Conservation (phyloP, 2,888 invertebrate genomes). For the Homarus gammarus region DNA sequence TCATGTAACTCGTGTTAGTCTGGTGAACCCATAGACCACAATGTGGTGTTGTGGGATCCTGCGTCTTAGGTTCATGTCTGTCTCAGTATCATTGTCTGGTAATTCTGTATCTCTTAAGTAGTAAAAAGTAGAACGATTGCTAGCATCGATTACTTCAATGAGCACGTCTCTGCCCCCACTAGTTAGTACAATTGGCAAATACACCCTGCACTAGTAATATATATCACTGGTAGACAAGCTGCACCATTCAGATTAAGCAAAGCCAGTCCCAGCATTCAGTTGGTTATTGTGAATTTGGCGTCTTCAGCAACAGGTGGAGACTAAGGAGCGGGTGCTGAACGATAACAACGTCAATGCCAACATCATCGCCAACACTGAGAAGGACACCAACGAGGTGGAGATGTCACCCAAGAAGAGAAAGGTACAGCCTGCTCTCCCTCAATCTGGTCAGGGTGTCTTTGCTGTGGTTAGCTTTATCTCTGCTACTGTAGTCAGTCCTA, state of each 20-base stretch:
- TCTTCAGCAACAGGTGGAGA: constrained; percentile 74
- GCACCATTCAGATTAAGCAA: constrained; percentile 71
- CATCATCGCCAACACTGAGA: constrained; percentile 75
- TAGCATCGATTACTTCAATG: constrained; percentile 65
- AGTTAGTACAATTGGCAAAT: constrained; percentile 68
- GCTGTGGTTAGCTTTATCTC: constrained; percentile 60
- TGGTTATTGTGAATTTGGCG: constrained; percentile 72
- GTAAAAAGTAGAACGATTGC: constrained; percentile 60
- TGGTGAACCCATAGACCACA: constrained; percentile 52
- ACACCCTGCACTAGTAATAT: constrained; percentile 70
- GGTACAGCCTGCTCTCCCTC: constrained; percentile 72
- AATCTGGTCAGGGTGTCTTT: constrained; percentile 74
- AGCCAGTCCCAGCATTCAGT: constrained; percentile 71
- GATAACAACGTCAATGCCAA: constrained; percentile 77
- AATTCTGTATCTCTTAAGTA: constrained; percentile 63
- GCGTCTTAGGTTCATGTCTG: constrained; percentile 61
- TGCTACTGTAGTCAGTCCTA: constrained; percentile 66
- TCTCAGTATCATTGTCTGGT: constrained; percentile 59
- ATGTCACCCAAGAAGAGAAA: constrained; percentile 76
- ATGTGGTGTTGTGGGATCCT: constrained; percentile 49
- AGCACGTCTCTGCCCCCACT: constrained; percentile 70
- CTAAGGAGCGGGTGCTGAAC: constrained; percentile 76
- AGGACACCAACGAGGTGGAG: constrained; percentile 75
- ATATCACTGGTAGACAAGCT: constrained; percentile 58
- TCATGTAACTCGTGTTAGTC: constrained; percentile 55